Conservation (phyloP, 2,797 vertebrate genomes). For the Acipenser ruthenus region DNA sequence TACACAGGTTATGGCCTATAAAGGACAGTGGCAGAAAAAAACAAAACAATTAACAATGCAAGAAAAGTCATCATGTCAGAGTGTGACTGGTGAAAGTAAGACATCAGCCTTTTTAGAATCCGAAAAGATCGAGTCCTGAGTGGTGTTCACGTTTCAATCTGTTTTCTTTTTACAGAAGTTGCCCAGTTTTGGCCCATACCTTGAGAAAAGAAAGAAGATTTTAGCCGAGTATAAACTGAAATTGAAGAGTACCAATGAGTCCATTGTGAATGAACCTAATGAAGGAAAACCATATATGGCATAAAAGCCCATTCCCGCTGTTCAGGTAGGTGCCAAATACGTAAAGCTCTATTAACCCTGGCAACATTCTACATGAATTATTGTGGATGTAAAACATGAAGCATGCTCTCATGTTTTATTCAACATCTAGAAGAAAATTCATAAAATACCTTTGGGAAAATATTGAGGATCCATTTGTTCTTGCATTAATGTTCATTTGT, state of each 20-base stretch:
- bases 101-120: neutral
- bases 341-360: neutral
- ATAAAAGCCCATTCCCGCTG: conserved; percentile 52
- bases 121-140: neutral
- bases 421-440: too few relatives aligned
- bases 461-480: too few relatives aligned
- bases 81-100: neutral
- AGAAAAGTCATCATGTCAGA: neutral
- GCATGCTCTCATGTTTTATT: too few relatives aligned
- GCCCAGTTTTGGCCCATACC: conserved; percentile 71
- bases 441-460: too few relatives aligned
- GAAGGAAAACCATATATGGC: conserved; percentile 45
- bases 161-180: conserved; percentile 24
- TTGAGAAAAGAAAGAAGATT: conserved; percentile 60
- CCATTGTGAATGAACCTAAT: conserved; percentile 14
- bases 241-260: conserved; percentile 29
- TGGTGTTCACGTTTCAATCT: neutral
- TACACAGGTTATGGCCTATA: neutral
- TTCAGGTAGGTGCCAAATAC: conserved; percentile 57
- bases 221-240: conserved; percentile 60
- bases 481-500: too few relatives aligned
- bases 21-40: neutral
- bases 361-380: too few relatives aligned
- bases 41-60: neutral
- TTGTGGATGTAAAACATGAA: too few relatives aligned